Conservation (phyloP, 2,113 vertebrate genomes). For the Mus musculus region DNA sequence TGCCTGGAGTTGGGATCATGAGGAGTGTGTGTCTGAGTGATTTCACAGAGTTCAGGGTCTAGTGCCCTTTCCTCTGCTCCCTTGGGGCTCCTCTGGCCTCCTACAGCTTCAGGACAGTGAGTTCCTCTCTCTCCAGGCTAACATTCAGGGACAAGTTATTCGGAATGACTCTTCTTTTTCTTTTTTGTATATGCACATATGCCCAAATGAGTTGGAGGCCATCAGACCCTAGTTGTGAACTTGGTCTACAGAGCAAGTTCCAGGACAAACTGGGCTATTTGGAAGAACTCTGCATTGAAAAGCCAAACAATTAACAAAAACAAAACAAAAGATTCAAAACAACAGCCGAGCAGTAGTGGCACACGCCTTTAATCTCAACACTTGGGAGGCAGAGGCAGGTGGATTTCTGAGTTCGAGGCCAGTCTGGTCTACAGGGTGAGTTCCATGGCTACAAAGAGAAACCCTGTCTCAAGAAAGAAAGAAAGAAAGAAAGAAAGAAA, state of each 20-base stretch:
- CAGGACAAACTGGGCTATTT: not conserved
- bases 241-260: not conserved
- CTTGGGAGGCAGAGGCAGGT: no score
- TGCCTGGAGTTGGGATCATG: not conserved
- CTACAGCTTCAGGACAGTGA: not conserved
- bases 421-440: no score
- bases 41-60: not conserved
- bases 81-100: not conserved
- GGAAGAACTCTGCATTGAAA: not conserved
- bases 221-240: no score
- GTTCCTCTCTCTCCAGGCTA: conserved; percentile 18
- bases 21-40: not conserved
- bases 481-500: no score
- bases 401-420: no score
- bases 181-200: no score
- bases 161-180: conserved; percentile 36
- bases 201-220: not conserved
- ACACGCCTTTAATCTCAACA: no score
- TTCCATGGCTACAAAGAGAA: no score
- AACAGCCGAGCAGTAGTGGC: no score
- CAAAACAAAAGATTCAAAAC: not conserved
- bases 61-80: not conserved
- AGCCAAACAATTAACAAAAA: not conserved
- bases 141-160: conserved; percentile 66
- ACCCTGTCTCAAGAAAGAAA: no score